Evolutionary conservation across 2,888 invertebrate genomes (phyloP), one percentile per base, ranked within the genome.

Genomic region (Anaspis maculata): DNA sequence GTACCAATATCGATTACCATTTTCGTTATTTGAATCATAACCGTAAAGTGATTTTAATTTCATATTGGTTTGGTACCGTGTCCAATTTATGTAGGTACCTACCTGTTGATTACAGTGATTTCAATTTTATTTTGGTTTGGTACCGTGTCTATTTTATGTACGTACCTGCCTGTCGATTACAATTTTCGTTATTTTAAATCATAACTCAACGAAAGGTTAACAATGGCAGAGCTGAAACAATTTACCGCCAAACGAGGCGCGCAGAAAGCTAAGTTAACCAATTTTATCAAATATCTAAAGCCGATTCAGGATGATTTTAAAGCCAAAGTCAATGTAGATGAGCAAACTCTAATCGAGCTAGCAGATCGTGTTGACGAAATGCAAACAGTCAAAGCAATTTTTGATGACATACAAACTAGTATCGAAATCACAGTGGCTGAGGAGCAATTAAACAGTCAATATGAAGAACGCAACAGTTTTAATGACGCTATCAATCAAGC

Each of bases 361-460:
- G 6, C 5, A 9, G 9, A 19, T 9, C 5, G 9, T 6, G 5
- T 19, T 19, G 19, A 5, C 6, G 19, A 19, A 6, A 9, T 19
- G 5, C 6, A 19, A 19, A 5, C 5, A 19, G 5, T 19, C 5
- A 5, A 19, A 19, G 19, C 19, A 6, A 9, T 6, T 7, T 27
- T 27, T n/a, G 15, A 27, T 6, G 27, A 15, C 3, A n/a, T 27
- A 9, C 27, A 27, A 15, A n/a, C n/a, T 14, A 14, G n/a, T 15
- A 27, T 27, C 13, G 27, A 27, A n/a, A 7, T 9, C 9, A 16
- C 3, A 19, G 19, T 19, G 5, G 6, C 19, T 10, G 15, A 14
- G 9, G 27, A 16, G 3, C 15, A 27, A 9, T n/a, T 3, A 14
- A 16, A 15, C 3, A 16, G 3, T 14, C 6, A 14, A 3, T 10